Evolutionary conservation across 2,113 vertebrate species (phyloP).

Genomic region (Alaudala cheleensis): DNA sequence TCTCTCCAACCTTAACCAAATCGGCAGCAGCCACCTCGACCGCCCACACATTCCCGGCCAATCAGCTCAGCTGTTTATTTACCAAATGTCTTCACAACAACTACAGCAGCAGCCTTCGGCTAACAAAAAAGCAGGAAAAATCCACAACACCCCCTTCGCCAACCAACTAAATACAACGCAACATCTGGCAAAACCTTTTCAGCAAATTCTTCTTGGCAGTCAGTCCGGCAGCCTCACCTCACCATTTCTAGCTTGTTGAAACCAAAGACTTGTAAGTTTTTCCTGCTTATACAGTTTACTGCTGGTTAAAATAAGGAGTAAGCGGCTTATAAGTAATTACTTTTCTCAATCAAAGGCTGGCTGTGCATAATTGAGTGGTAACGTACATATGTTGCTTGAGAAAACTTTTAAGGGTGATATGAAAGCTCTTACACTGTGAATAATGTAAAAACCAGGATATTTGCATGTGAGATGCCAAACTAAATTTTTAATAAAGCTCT

Average conservation of each 20-base stretch:
- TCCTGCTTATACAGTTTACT: slow-evolving; percentile 99
- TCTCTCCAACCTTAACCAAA: slow-evolving; percentile 98
- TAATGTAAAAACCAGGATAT: slow-evolving; percentile 67
- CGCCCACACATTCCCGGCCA: slow-evolving; percentile 94
- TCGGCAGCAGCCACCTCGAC: slow-evolving; percentile 90
- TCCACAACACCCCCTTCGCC: slow-evolving; percentile 89
- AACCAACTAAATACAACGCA: slow-evolving; percentile 99
- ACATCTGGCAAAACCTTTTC: slow-evolving; percentile 99
- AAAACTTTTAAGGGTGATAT: slow-evolving; percentile 86
- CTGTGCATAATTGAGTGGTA: slow-evolving; percentile 89
- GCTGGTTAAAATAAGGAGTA: slow-evolving; percentile 98
- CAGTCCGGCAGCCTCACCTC: slow-evolving; percentile 99
- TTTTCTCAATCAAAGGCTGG: slow-evolving; percentile 87
- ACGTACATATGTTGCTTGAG: slow-evolving; percentile 85
- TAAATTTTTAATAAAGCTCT: slow-evolving; percentile 78
- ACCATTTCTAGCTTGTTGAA: slow-evolving; percentile 99
- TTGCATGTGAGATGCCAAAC: slow-evolving; percentile 84
- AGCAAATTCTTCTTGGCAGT: slow-evolving; percentile 99
- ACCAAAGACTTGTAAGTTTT: slow-evolving; percentile 99
- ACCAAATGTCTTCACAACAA: slow-evolving; percentile 95
- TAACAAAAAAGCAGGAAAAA: slow-evolving; percentile 99
- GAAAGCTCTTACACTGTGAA: slow-evolving; percentile 76
- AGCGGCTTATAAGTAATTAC: slow-evolving; percentile 92
- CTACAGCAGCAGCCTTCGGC: slow-evolving; percentile 98
- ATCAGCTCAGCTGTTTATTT: slow-evolving; percentile 96